These are phyloP conservation scores for Ivindomyrus marchei DNA, from an alignment of 2,113 vertebrate genomes.

Conservation along the genomic window DNA sequence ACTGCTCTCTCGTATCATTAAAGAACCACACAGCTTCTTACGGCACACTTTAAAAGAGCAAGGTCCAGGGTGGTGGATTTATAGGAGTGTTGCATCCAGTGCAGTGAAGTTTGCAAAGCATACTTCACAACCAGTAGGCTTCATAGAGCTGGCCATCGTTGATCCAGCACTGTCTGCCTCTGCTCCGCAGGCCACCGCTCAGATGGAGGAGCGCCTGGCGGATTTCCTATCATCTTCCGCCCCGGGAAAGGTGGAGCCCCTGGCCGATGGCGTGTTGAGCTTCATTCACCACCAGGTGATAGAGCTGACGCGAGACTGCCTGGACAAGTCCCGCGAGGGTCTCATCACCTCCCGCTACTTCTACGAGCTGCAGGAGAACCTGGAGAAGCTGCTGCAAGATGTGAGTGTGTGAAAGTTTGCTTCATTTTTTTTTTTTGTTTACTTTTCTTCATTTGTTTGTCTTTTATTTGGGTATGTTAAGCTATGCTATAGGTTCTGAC, in stretches of 20 bases:
- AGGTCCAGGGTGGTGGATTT: background rate
- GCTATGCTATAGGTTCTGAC: background rate
- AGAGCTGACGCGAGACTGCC: slow-evolving; percentile 89
- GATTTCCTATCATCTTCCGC: slow-evolving; percentile 79
- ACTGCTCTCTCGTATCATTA: background rate
- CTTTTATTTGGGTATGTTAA: background rate
- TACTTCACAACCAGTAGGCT: background rate
- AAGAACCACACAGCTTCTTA: background rate
- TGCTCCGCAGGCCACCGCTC: slow-evolving; percentile 76
- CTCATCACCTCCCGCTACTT: slow-evolving; percentile 95
- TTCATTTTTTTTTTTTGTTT: slow-evolving; percentile 21
- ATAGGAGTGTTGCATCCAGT: background rate
- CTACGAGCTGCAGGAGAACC: slow-evolving; percentile 94
- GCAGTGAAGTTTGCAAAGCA: background rate
- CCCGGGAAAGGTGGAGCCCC: slow-evolving; percentile 76
- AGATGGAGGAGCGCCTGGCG: slow-evolving; percentile 91
- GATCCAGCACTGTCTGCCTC: slow-evolving; percentile 5
- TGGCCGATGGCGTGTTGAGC: slow-evolving; percentile 89
- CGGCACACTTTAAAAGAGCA: slow-evolving; percentile 10
- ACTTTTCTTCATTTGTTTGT: background rate
- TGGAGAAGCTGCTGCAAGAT: slow-evolving; percentile 93
- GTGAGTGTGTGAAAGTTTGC: slow-evolving; percentile 64
- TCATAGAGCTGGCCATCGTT: background rate
- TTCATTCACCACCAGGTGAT: slow-evolving; percentile 97
- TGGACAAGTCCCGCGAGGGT: slow-evolving; percentile 84